Evolutionary conservation across 2,113 vertebrate genomes (phyloP).

Genomic region (Prunella fulvescens): DNA sequence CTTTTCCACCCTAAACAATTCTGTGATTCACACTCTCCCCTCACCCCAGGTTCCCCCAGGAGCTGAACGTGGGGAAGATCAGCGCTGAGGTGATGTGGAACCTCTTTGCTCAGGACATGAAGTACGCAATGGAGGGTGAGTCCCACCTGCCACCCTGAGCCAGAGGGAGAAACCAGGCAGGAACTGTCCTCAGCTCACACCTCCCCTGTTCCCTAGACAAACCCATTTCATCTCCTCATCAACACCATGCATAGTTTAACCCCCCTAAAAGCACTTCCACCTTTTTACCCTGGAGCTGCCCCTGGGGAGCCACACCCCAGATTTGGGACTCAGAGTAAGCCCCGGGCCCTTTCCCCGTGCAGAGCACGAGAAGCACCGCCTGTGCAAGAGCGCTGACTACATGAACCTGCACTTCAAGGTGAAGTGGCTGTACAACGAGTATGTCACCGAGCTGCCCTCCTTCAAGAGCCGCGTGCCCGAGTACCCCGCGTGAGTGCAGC

Average conservation of each 20-base stretch:
- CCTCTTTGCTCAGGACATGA: slow-evolving; percentile 99
- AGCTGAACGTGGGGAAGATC: slow-evolving; percentile 97
- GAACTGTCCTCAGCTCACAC: neutral
- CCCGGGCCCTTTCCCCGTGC: neutral
- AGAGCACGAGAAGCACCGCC: slow-evolving; percentile 96
- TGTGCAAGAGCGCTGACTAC: slow-evolving; percentile 98
- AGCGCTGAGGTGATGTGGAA: slow-evolving; percentile 99
- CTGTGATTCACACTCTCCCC: neutral
- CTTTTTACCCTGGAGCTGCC: neutral
- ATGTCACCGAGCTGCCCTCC: slow-evolving; percentile 93
- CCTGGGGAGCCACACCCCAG: neutral
- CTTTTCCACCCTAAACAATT: neutral
- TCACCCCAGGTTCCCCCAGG: slow-evolving; percentile 83
- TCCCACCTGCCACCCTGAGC: neutral
- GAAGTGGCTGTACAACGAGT: slow-evolving; percentile 98
- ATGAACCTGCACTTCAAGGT: slow-evolving; percentile 99
- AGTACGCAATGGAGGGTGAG: slow-evolving; percentile 98
- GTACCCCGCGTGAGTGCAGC: slow-evolving; percentile 91
- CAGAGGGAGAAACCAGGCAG: neutral
- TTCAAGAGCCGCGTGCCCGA: slow-evolving; percentile 95
- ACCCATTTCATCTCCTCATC: neutral
- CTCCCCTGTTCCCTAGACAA: neutral
- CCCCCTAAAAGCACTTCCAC: neutral
- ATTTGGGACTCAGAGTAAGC: neutral
- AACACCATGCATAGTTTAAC: neutral